Evolutionary conservation across 2,888 invertebrate species (phyloP), one percentile per base, ranked within the genome.

Genomic region (Pachymerium ferrugineum): DNA sequence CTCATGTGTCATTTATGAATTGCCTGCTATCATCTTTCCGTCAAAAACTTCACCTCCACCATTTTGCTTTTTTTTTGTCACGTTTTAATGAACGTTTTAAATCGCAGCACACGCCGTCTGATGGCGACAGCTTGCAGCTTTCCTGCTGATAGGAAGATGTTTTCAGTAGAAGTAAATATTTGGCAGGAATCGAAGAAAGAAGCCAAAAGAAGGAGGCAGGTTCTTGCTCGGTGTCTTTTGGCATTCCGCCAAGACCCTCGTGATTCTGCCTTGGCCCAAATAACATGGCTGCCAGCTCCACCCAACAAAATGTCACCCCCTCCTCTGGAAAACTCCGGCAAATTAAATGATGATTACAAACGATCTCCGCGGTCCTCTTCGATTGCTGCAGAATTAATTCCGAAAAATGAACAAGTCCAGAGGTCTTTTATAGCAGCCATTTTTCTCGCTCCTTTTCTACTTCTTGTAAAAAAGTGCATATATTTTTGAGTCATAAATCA

Each of bases 121-220:
- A 54, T 54, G 54, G 54, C 54, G 54, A 54, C 54, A 54, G 54
- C 54, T 54, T 54, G 54, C 54, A 54, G 54, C 54, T 54, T n/a
- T 54, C 54, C 54, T 54, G 54, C 54, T 54, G 54, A 54, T 54
- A 54, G 54, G 3, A 54, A 54, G 54, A 54, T 54, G 54, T 54
- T 54, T 54, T 54, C 8, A 12, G 25, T 25, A 54, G 25, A 54
- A 54, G 54, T 54, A 54, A 54, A 54, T 54, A 54, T 54, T 54
- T 54, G 54, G 54, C 54, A 54, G 25, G 22, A 54, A 54, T 54
- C 54, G 54, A 54, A 54, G 54, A 54, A 54, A 54, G 25, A 38
- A 54, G 14, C 25, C 47, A 22, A 28, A 54, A 54, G 28, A 28
- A 54, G 8, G 54, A 54, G 54, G 54, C 54, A 54, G 54, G 54